phyloP scores from a whole-genome alignment of 2,797 vertebrate species.

The Pangasius djambal region DNA sequence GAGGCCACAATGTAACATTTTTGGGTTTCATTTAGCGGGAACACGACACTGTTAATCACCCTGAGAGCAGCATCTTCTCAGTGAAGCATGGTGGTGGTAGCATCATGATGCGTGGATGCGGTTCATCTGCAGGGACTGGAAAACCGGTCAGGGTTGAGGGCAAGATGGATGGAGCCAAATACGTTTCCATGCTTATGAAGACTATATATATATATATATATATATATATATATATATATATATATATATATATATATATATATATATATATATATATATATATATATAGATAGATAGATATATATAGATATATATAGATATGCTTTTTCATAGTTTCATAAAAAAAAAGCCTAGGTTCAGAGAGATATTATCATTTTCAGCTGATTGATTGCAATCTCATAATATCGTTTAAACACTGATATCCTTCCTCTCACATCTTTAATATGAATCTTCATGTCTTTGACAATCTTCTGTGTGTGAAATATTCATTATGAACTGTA shows the following conservation, averaged over 20 bases:
- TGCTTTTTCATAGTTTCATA: neutral
- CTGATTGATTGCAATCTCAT: constrained; percentile 12
- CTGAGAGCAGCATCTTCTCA: neutral
- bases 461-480: neutral
- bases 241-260: too few relatives aligned
- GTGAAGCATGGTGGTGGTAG: neutral
- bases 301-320: too few relatives aligned
- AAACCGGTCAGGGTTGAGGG: neutral
- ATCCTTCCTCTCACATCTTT: constrained; percentile 15
- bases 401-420: constrained; percentile 16
- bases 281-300: too few relatives aligned
- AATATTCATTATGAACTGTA: neutral
- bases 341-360: neutral
- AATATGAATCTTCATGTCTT: constrained; percentile 18
- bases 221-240: too few relatives aligned
- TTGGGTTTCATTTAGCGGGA: neutral
- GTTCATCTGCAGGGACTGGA: neutral
- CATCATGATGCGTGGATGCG: neutral
- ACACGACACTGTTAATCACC: neutral
- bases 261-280: too few relatives aligned
- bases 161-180: neutral
- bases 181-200: neutral
- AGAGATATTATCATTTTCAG: neutral
- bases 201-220: neutral
- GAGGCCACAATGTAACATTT: too few relatives aligned